These are phyloP conservation scores for Rhabdophis nuchalis DNA, from an alignment of 2,797 vertebrate genomes.

Conservation along the genomic window DNA sequence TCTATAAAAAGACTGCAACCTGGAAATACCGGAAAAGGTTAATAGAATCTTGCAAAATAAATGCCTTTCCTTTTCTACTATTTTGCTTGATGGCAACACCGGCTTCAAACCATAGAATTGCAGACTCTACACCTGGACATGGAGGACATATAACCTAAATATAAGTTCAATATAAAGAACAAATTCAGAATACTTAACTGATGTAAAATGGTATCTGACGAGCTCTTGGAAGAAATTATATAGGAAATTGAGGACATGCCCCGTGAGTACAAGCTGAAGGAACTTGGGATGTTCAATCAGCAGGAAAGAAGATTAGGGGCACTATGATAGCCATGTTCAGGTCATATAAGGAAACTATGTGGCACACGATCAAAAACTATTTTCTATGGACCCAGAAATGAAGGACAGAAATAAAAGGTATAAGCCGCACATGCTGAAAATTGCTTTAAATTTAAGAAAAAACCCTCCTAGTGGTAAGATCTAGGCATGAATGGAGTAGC, in stretches of 20 bases:
- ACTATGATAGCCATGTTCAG: background rate
- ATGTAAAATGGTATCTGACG: background rate
- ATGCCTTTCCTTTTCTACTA: background rate
- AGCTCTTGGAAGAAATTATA: background rate
- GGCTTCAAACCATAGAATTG: background rate
- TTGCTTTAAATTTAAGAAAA: background rate
- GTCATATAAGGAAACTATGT: background rate
- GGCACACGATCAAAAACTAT: background rate
- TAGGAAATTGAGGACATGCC: background rate
- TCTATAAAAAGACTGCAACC: background rate
- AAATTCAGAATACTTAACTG: background rate
- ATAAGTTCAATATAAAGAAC: background rate
- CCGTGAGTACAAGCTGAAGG: background rate
- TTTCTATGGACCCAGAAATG: background rate
- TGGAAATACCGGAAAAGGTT: background rate
- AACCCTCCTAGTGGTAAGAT: background rate
- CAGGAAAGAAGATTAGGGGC: background rate
- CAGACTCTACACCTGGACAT: background rate
- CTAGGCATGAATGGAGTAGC: background rate
- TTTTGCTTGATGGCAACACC: background rate
- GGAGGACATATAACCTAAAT: background rate
- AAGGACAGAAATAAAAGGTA: background rate
- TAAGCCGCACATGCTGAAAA: background rate
- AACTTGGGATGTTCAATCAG: background rate
- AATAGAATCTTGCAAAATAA: background rate